Evolutionary conservation across 2,888 invertebrate species (phyloP).

Genomic region (Erebia aethiops): DNA sequence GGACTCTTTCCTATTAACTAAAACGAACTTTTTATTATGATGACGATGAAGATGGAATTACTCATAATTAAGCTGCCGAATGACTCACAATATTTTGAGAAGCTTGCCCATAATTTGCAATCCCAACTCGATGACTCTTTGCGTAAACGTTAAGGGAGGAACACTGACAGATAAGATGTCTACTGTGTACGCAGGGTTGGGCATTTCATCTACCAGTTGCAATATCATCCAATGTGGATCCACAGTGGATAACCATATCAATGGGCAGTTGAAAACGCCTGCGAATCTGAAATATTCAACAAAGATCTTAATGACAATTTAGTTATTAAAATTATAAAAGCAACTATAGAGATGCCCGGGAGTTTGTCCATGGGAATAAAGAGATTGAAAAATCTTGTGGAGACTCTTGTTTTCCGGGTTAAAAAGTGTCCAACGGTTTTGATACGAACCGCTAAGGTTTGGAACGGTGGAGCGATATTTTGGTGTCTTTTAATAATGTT

Average conservation of each 20-base stretch:
- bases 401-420: too few species aligned
- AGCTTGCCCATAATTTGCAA: conserved; percentile 24
- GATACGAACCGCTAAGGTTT: too few species aligned
- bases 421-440: too few species aligned
- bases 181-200: conserved; percentile 57
- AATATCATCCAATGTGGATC: conserved; percentile 52
- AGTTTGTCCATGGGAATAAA: too few species aligned
- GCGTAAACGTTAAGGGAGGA: conserved; percentile 55
- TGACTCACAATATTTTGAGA: conserved; percentile 35
- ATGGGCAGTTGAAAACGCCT: conserved; percentile 41
- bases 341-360: too few species aligned
- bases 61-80: neutral
- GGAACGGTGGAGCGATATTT: too few species aligned
- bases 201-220: conserved; percentile 52
- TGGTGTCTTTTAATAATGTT: too few species aligned
- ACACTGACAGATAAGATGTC: conserved; percentile 44
- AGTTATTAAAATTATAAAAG: too few species aligned
- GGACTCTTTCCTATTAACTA: too few species aligned
- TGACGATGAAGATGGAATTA: neutral
- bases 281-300: conserved; percentile 32
- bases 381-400: too few species aligned
- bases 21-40: too few species aligned
- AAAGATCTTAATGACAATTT: too few species aligned
- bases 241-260: conserved; percentile 42
- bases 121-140: conserved; percentile 52